Conservation (phyloP, 2,888 invertebrate genomes). For the Noctua janthe region DNA sequence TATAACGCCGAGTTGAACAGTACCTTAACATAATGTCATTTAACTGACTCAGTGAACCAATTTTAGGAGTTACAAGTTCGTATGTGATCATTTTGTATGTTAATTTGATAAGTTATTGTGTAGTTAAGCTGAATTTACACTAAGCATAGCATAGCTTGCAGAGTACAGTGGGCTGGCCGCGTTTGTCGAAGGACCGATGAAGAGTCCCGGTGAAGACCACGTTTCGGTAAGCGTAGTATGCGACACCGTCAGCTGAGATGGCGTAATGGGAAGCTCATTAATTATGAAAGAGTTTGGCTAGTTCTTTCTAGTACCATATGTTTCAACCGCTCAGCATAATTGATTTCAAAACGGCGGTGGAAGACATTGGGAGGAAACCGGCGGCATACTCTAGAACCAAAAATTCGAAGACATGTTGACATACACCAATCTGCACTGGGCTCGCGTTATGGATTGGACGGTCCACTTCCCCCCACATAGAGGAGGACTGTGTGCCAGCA, state of each 20-base stretch:
- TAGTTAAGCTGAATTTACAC: background rate
- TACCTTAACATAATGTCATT: slow-evolving; percentile 32
- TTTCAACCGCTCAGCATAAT: background rate
- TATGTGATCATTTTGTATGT: slow-evolving; percentile 17
- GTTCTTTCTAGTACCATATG: background rate
- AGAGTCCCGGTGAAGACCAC: background rate
- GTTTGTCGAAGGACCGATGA: too few species aligned
- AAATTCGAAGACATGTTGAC: background rate
- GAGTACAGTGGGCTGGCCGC: background rate
- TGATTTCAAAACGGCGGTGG: background rate
- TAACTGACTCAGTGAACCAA: slow-evolving; percentile 49
- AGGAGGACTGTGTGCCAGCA: background rate
- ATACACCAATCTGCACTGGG: background rate
- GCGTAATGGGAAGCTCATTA: background rate
- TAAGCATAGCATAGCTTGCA: background rate
- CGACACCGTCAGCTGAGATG: background rate
- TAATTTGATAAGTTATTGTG: background rate
- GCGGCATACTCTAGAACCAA: background rate
- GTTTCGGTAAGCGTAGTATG: background rate
- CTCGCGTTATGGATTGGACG: background rate
- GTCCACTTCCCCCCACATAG: background rate
- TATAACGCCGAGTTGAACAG: slow-evolving; percentile 15
- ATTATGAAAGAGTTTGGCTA: background rate
- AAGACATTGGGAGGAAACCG: background rate
- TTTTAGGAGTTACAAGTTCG: slow-evolving; percentile 18